Base-by-base conservation (phyloP, 2,888 invertebrate species). In the Exocentrus adspersus region DNA sequence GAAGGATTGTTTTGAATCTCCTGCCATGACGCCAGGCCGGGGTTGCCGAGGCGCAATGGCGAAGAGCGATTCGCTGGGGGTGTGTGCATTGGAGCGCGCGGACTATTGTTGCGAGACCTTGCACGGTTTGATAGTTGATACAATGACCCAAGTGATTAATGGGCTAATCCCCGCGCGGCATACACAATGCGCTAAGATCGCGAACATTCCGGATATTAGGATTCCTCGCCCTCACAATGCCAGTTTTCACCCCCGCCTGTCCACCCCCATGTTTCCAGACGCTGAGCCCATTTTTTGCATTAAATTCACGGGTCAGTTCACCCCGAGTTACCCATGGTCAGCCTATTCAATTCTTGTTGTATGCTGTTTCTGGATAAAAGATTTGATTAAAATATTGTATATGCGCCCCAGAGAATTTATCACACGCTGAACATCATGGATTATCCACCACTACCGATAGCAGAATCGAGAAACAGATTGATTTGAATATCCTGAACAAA, bases 71-170 rank as follows among this genome's bases (percentile, higher is more conserved):
- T 59, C 45, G 42, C 50, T 50, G 73, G 77, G 79, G 78, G 78
- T 78, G 78, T 79, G 80, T 77, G 76, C 80, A 79, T 70, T 73
- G 75, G 74, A 80, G 80, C 80, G 80, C 75, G 76, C 78, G 75
- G 78, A 77, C 80, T 76, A 80, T 80, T 82, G 82, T 82, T 81
- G 81, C 81, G 81, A 80, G 78, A 80, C 82, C 80, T 81, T 79
- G 80, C 81, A 78, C 80, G 81, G 80, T 83, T 83, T 83, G 83
- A 83, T 83, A 83, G 83, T 83, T 83, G 83, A 83, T 83, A 83
- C 83, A 83, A 83, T 83, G 83, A 83, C 83, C 83, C 78, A 77
- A 69, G 82, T 83, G 83, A 83, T 83, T 82, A 83, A 83, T 83
- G 83, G 80, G 77, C 79, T 83, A 82, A 83, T 82, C 82, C 82